Evolutionary conservation across 2,797 vertebrate genomes (phyloP), one percentile per base, ranked within the genome.

Genomic region (Enteromius fasciolatus): DNA sequence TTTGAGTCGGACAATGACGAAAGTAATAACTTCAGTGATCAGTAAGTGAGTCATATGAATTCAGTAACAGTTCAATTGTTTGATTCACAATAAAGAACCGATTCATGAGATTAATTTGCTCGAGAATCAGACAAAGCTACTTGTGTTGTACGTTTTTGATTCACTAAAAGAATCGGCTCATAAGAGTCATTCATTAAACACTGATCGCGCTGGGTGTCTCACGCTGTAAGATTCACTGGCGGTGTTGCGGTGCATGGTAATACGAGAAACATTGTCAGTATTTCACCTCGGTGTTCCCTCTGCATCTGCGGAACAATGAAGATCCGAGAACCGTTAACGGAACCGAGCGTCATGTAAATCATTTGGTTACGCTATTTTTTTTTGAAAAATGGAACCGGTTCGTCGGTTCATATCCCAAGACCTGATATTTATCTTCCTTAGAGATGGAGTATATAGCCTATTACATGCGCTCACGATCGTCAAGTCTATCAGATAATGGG

Each of bases 401-500:
- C 59, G 5, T 63, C 36, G 41, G 61, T 78, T 52, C 61, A 69
- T 7, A 74, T 36, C 48, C 48, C 36, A 88, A 89, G 93, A 93
- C 91, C 81, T 46, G 78, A 91, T 90, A 87, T 90, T 94, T 89
- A 89, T 92, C 87, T 90, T 92, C 90, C 91, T 93, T 90, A 86
- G 90, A 89, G 89, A 95, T 93, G 94, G 94, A 88, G 92, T 91
- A 18, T 52, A 20, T 52, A 52, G 50, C 50, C 7, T 94, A 89
- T 92, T 89, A 92, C 90, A 80, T 84, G 89, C 89, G 82, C 89
- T 39, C 89, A 90, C 87, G 90, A 90, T 91, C 90, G 72, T 90
- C 92, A 87, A 90, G 90, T 87, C 91, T 91, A 86, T 90, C 92
- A 88, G 94, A 93, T 76, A 87, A 91, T 81, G 87, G 92, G 86